These are phyloP conservation scores for Synanthedon vespiformis DNA, from an alignment of 2,888 invertebrate species.

Conservation along the genomic window DNA sequence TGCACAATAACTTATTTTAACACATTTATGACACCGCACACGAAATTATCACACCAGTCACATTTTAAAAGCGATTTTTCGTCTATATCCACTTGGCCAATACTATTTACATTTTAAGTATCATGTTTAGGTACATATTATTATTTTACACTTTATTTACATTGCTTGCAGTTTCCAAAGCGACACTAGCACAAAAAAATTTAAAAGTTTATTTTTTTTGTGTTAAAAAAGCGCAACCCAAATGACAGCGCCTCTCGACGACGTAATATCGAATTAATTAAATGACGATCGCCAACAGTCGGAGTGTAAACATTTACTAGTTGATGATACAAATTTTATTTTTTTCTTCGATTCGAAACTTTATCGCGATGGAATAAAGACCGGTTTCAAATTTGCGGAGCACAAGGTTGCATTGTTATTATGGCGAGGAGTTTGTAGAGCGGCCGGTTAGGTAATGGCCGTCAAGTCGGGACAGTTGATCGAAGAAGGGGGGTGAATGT, in stretches of 20 bases:
- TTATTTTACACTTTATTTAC: background rate
- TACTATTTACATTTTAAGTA: background rate
- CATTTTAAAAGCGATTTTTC: background rate
- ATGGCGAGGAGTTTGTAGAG: conserved; percentile 42
- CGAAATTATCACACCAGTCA: background rate
- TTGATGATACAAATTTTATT: conserved; percentile 38
- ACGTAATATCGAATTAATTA: conserved; percentile 63
- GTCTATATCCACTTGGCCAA: background rate
- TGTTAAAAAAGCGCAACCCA: conserved; percentile 16
- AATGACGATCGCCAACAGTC: conserved; percentile 49
- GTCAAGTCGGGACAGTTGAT: conserved; percentile 52
- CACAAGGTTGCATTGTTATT: conserved; percentile 14
- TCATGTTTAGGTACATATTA: background rate
- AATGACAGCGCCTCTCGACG: conserved; percentile 43
- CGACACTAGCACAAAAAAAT: background rate
- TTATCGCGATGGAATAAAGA: conserved; percentile 25
- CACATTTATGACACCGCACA: background rate
- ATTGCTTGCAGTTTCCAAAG: background rate
- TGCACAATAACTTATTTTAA: conserved; percentile 16
- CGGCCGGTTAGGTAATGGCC: conserved; percentile 62
- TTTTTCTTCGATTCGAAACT: conserved; percentile 26
- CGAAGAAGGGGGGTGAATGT: conserved; percentile 63
- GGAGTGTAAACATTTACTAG: conserved; percentile 43
- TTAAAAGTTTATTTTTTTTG: conserved; percentile 7
- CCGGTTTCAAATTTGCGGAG: conserved; percentile 7